Percentiles rank a stretch among this genome's conserved stretches.
phyloP scores from a whole-genome alignment of 2,888 invertebrate species.

The Tipula lateralis region DNA sequence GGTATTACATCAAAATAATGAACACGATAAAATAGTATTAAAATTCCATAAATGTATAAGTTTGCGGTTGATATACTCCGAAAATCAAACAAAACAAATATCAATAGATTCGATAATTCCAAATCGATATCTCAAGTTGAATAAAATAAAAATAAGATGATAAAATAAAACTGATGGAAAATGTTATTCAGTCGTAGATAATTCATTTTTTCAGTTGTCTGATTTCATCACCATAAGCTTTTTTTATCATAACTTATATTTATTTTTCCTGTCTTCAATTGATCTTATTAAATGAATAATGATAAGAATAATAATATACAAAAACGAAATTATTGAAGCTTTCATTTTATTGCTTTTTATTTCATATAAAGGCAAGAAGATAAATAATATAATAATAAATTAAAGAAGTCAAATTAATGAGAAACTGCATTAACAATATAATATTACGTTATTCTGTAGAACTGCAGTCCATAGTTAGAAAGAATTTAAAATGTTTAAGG shows the following conservation, averaged over 20 bases:
- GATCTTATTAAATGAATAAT: conserved; percentile 3
- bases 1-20: background rate
- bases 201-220: background rate
- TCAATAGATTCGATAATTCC: background rate
- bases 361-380: background rate
- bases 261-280: background rate
- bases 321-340: background rate
- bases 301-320: background rate
- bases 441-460: too few relatives aligned
- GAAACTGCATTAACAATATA: background rate
- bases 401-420: background rate
- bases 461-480: too few relatives aligned
- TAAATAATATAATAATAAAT: background rate
- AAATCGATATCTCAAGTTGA: background rate
- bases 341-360: background rate
- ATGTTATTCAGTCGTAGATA: background rate
- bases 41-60: background rate
- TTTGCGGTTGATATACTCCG: background rate
- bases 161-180: background rate
- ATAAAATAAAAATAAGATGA: background rate
- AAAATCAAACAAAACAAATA: background rate
- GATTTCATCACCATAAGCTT: background rate
- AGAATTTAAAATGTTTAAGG: too few relatives aligned
- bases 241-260: background rate
- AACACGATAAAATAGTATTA: background rate